Evolutionary conservation across 2,113 vertebrate genomes (phyloP).

Genomic region (Bubo scandiacus): DNA sequence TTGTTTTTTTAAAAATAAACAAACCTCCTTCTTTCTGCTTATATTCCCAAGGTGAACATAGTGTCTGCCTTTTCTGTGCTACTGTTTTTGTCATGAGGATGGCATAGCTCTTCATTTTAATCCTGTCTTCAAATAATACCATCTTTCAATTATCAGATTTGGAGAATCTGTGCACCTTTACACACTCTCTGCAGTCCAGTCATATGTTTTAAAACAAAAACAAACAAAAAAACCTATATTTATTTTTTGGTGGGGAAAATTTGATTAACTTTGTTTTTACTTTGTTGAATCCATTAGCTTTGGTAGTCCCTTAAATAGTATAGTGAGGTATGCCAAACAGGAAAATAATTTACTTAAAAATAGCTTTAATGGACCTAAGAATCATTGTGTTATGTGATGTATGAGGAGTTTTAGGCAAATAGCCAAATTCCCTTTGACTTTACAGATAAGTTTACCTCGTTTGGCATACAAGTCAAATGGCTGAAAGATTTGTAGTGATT

Average conservation of each 20-base stretch:
- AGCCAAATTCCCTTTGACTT: neutral
- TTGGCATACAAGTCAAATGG: neutral
- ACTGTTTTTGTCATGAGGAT: neutral
- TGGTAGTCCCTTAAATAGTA: neutral
- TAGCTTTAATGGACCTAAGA: neutral
- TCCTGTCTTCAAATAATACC: neutral
- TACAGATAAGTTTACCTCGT: neutral
- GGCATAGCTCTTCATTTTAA: neutral
- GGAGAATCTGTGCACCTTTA: fast-evolving
- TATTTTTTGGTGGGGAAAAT: neutral
- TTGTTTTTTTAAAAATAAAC: neutral
- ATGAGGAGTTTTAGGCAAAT: neutral
- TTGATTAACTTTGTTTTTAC: neutral
- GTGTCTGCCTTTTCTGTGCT: neutral
- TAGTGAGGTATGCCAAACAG: neutral
- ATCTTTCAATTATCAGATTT: neutral
- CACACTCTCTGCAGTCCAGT: neutral
- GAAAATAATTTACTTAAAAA: neutral
- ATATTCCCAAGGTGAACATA: neutral
- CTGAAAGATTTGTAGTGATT: neutral
- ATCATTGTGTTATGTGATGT: neutral
- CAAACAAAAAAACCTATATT: neutral
- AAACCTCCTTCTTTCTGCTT: neutral
- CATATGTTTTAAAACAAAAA: neutral
- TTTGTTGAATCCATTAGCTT: neutral